Evolutionary conservation across 2,888 invertebrate genomes (phyloP).

Genomic region (Melieria crassipennis): DNA sequence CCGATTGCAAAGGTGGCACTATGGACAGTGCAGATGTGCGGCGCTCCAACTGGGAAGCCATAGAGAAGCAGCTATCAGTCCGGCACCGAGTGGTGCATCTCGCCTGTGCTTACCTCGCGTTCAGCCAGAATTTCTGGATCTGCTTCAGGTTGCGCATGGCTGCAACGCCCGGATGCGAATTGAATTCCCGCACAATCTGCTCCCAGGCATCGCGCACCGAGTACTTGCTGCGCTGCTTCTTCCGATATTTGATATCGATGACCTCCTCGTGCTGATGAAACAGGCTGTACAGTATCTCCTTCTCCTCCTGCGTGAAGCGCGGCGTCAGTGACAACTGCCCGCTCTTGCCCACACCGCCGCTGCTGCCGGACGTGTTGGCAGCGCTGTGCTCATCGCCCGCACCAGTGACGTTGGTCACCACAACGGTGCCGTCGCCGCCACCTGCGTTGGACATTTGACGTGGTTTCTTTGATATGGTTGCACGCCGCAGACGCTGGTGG

Average conservation of each 20-base stretch:
- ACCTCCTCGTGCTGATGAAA: constrained; percentile 63
- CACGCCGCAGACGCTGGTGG: neutral
- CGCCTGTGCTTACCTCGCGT: constrained; percentile 55
- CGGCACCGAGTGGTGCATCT: neutral
- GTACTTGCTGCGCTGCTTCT: constrained; percentile 60
- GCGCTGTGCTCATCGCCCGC: constrained; percentile 35
- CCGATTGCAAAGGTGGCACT: too few relatives aligned
- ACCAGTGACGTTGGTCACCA: constrained; percentile 35
- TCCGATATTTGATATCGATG: constrained; percentile 64
- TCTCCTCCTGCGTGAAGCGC: constrained; percentile 64
- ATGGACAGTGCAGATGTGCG: neutral
- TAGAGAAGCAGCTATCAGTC: constrained; percentile 5
- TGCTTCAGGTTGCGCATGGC: constrained; percentile 63
- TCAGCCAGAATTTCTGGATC: constrained; percentile 65
- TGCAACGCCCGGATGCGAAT: constrained; percentile 58
- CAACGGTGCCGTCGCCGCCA: constrained; percentile 13
- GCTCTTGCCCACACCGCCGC: constrained; percentile 26
- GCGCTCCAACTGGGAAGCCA: constrained; percentile 6
- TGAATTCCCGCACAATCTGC: constrained; percentile 61
- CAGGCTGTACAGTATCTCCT: constrained; percentile 59
- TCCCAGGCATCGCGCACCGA: constrained; percentile 65
- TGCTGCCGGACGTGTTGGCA: constrained; percentile 37
- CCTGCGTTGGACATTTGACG: constrained; percentile 42
- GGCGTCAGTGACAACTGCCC: constrained; percentile 56
- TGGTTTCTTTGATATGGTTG: constrained; percentile 35